Conservation (phyloP, 2,888 invertebrate species). For the Drosophila trichaetosa region DNA sequence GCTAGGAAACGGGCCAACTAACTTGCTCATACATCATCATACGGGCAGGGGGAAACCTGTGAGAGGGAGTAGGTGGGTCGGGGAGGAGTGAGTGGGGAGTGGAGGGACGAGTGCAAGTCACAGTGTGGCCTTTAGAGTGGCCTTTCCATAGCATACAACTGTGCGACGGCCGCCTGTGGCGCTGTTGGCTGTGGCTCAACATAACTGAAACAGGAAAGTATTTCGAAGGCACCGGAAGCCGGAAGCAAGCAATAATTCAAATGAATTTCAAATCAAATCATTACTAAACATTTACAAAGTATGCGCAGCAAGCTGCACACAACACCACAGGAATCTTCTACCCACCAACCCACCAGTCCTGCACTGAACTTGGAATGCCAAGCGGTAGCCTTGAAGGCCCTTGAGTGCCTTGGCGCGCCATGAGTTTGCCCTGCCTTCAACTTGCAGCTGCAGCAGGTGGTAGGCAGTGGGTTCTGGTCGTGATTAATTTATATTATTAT, state of each 20-base stretch:
- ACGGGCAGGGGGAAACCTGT: background rate
- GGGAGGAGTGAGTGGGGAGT: background rate
- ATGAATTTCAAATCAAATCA: constrained; percentile 84
- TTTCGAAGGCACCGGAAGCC: constrained; percentile 82
- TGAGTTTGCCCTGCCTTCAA: constrained; percentile 13
- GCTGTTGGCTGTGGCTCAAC: constrained; percentile 50
- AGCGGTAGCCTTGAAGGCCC: constrained; percentile 32
- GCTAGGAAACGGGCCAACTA: constrained; percentile 50
- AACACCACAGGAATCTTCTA: constrained; percentile 68
- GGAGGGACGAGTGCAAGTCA: constrained; percentile 39
- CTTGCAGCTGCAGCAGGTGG: constrained; percentile 52
- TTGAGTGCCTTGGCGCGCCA: background rate
- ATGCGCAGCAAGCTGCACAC: constrained; percentile 75
- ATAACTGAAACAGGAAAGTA: constrained; percentile 77
- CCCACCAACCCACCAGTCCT: background rate
- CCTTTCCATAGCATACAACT: constrained; percentile 72
- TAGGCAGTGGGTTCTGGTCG: constrained; percentile 25
- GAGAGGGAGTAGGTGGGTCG: background rate
- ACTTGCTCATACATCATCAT: constrained; percentile 68
- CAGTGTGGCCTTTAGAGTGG: constrained; percentile 54
- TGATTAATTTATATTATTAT: constrained; percentile 80
- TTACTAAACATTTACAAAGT: constrained; percentile 81
- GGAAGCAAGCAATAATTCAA: constrained; percentile 84
- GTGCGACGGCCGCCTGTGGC: constrained; percentile 63
- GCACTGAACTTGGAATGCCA: constrained; percentile 40